Percentiles rank a stretch among this genome's conserved stretches.
Conservation (phyloP, 2,113 vertebrate genomes). For the Apteryx mantelli region DNA sequence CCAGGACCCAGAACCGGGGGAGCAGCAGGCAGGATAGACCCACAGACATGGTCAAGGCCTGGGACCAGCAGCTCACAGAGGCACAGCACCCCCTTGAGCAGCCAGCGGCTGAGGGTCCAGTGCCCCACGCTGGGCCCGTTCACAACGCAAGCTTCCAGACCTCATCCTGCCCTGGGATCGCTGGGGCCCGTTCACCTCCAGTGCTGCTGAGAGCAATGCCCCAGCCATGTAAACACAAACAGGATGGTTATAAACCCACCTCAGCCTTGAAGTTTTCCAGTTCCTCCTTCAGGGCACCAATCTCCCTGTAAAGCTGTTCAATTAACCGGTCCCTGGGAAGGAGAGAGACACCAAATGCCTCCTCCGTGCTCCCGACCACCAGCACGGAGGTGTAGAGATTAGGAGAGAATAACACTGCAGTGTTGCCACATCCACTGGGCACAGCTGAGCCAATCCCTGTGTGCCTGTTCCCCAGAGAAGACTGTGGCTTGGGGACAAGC, state of each 20-base stretch:
- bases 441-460: not conserved
- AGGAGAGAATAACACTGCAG: not conserved
- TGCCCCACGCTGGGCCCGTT: no score
- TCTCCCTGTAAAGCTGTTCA: conserved; percentile 88
- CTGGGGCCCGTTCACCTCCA: no score
- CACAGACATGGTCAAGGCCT: not conserved
- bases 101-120: not conserved
- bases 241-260: conserved; percentile 64
- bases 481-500: not conserved
- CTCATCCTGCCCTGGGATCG: not conserved
- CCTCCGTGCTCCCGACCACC: not conserved
- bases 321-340: conserved; percentile 89
- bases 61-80: not conserved
- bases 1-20: not conserved
- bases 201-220: not conserved
- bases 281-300: conserved; percentile 87
- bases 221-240: not conserved
- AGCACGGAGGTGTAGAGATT: not conserved
- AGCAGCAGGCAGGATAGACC: not conserved
- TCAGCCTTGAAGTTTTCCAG: conserved; percentile 88
- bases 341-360: not conserved
- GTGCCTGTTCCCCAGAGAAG: not conserved
- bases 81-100: not conserved
- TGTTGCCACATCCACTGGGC: not conserved
- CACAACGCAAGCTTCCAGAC: fast-evolving